Evolutionary conservation across 2,797 vertebrate genomes (phyloP).

Genomic region (Streptopelia turtur): DNA sequence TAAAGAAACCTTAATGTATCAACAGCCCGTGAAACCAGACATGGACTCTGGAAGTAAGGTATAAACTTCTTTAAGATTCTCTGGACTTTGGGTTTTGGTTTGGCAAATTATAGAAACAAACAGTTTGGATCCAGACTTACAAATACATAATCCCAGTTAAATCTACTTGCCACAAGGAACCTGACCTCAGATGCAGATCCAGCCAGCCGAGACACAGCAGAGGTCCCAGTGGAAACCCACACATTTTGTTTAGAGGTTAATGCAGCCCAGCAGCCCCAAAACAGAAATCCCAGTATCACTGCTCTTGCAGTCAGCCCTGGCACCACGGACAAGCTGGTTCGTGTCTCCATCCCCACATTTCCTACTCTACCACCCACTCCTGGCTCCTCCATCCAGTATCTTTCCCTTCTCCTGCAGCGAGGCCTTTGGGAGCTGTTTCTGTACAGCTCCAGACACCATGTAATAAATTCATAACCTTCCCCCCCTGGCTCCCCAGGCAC

Average conservation of each 20-base stretch:
- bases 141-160: neutral
- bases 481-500: neutral
- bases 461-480: slow-evolving; percentile 17
- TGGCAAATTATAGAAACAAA: neutral
- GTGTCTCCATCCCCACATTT: neutral
- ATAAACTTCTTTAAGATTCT: neutral
- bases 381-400: neutral
- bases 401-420: neutral
- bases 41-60: neutral
- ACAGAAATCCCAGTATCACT: neutral
- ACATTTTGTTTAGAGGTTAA: neutral
- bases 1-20: neutral
- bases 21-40: neutral
- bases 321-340: neutral
- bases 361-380: neutral
- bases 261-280: neutral
- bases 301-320: neutral
- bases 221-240: neutral
- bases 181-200: neutral
- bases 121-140: neutral
- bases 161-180: neutral
- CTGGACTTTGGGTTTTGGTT: neutral
- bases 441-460: neutral
- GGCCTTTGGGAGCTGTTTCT: neutral
- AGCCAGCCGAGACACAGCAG: neutral